phyloP scores from a whole-genome alignment of 2,888 invertebrate genomes.

The Tipula lateralis region DNA sequence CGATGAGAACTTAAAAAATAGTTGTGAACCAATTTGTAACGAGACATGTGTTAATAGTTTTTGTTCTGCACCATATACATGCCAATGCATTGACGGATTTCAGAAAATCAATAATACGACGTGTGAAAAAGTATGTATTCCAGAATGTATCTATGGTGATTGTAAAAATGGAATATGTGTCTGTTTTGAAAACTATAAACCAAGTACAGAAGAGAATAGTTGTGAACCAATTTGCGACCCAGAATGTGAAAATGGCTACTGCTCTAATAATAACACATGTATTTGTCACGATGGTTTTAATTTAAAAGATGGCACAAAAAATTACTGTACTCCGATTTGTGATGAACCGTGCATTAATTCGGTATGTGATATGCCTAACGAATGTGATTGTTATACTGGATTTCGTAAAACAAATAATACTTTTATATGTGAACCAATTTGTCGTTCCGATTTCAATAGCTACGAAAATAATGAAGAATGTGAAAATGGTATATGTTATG shows the following conservation, averaged over 20 bases:
- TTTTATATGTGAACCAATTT: constrained; percentile 34
- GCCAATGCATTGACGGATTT: constrained; percentile 54
- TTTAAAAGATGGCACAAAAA: too few species aligned
- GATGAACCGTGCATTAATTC: constrained; percentile 37
- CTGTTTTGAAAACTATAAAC: constrained; percentile 28
- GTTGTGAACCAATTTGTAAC: constrained; percentile 45
- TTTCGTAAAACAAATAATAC: constrained; percentile 33
- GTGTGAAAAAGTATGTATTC: constrained; percentile 24
- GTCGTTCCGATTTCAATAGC: constrained; percentile 38
- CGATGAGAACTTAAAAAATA: constrained; percentile 35
- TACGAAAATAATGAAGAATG: constrained; percentile 40
- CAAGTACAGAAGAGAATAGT: neutral
- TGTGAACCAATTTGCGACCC: constrained; percentile 29
- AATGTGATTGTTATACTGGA: constrained; percentile 46
- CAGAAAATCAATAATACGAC: neutral
- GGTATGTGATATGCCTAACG: constrained; percentile 43
- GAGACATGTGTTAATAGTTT: constrained; percentile 48
- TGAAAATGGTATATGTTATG: constrained; percentile 45
- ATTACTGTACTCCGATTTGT: constrained; percentile 31
- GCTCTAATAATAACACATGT: constrained; percentile 39
- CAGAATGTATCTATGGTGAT: constrained; percentile 36
- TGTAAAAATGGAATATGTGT: constrained; percentile 40
- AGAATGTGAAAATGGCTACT: constrained; percentile 38
- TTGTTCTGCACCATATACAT: constrained; percentile 55
- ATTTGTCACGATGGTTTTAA: constrained; percentile 32